Evolutionary conservation across 2,797 vertebrate species (phyloP), one percentile per base, ranked within the genome.

Genomic region (Phaenicophaeus curvirostris): DNA sequence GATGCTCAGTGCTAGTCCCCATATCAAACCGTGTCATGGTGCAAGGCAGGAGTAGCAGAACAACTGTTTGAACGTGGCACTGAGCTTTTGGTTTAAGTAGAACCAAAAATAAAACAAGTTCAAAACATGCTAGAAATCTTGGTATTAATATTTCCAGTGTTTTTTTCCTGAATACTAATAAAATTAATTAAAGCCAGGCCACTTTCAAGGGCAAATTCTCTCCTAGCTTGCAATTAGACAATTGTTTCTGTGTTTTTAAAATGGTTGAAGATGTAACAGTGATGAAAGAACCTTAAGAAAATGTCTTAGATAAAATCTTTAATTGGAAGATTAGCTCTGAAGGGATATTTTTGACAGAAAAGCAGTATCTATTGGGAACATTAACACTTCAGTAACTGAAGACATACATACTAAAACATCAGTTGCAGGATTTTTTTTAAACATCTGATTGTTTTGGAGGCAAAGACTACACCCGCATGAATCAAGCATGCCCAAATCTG

Each of bases 161-260:
- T 61, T 44, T 79, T 88, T 65, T 72, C 35, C 37, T 68, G 65
- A 92, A 76, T 35, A 31, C 20, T 69, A 74, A 24, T 85, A 28
- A 87, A 50, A 42, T 11, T 35, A 31, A 61, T 46, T 81, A 69
- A 11, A 85, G 75, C 71, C 46, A 58, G 48, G n/a, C 19, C 33
- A 63, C 59, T 84, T 88, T 66, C 61, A 90, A 95, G 81, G 67
- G 24, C 68, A 85, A 39, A 17, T 48, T 66, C 20, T 59, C 42
- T 39, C 28, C 51, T 74, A 74, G 63, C 24, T 54, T 74, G 28
- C 53, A 74, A 59, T 76, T 59, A 57, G 63, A 76, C 33, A 78
- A 69, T 46, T 87, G 10, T 67, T 93, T 93, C 61, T 82, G 37
- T 61, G 59, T 50, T 77, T 71, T 44, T 53, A 87, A 91, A 83